Evolutionary conservation across 2,113 vertebrate genomes (phyloP).

Genomic region (Uria aalge): DNA sequence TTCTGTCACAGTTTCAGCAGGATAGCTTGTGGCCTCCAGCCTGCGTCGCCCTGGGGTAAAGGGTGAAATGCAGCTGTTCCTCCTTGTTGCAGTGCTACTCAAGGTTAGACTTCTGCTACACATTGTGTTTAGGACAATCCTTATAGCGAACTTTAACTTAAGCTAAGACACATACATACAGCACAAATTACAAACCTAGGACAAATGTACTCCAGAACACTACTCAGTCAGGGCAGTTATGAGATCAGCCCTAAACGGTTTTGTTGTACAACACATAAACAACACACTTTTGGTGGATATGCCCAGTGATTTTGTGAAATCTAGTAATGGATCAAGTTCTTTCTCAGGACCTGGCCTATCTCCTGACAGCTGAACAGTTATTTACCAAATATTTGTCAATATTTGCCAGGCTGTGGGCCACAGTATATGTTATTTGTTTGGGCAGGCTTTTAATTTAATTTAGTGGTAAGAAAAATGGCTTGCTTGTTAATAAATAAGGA

Average conservation of each 20-base stretch:
- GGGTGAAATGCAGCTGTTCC: neutral
- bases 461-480: neutral
- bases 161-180: neutral
- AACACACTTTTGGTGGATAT: neutral
- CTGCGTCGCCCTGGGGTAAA: neutral
- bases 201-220: neutral
- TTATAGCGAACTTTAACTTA: neutral
- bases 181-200: neutral
- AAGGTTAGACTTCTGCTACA: neutral
- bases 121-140: neutral
- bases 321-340: neutral
- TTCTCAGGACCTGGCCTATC: neutral
- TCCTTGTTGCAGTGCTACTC: neutral
- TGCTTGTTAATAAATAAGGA: neutral
- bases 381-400: neutral
- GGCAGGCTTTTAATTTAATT: neutral
- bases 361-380: neutral
- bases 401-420: neutral
- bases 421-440: neutral
- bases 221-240: neutral
- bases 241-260: neutral
- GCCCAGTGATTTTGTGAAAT: neutral
- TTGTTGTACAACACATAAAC: neutral
- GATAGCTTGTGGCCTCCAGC: neutral
- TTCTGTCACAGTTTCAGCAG: neutral